Base-by-base conservation (phyloP, 2,888 invertebrate genomes). In the Tenthredo scrophulariae region DNA sequence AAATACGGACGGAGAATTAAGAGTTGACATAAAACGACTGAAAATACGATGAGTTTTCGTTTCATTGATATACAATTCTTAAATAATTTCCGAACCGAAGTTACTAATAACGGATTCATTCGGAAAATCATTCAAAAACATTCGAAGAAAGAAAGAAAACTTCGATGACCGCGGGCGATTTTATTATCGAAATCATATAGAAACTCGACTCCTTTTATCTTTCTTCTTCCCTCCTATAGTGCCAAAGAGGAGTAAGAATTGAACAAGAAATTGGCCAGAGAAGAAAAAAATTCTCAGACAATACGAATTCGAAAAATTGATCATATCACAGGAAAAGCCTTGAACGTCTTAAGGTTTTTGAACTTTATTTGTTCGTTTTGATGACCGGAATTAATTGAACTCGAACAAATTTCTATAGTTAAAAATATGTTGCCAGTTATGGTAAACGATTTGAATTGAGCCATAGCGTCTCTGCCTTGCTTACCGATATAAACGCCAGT, bases 401-500 rank as follows among this genome's bases (percentile, higher is more conserved):
- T 7, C 2, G 10, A 26, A 13, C 26, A n/a, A 54, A 54, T 54
- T n/a, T 62, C 9, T 33, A 0, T 29, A 33, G 33, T 67, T 67
- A 18, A 33, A 0, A 37, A 37, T 7, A 18, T 18, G 33, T 33
- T 18, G 6, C 22, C 67, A 15, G 67, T 33, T 33, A 67, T 15
- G 67, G 67, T 67, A 33, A 26, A 18, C 33, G 29, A 33, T 67
- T 67, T 15, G 18, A 67, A 67, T 67, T 18, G 18, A 33, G 33
- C 67, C 18, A 67, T 37, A 67, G 4, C 33, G 67, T 33, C 67
- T 67, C 18, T 7, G 37, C 37, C 33, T 67, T 67, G 67, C 15
- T 33, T 33, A 13, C 33, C 26, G 29, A 77, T 18, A 54, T 37
- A 43, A 77, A 29, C 77, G 46, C 29, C 29, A 77, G 77, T 77